Base-by-base conservation (phyloP, 2,113 vertebrate genomes). In the Seriola aureovittata region DNA sequence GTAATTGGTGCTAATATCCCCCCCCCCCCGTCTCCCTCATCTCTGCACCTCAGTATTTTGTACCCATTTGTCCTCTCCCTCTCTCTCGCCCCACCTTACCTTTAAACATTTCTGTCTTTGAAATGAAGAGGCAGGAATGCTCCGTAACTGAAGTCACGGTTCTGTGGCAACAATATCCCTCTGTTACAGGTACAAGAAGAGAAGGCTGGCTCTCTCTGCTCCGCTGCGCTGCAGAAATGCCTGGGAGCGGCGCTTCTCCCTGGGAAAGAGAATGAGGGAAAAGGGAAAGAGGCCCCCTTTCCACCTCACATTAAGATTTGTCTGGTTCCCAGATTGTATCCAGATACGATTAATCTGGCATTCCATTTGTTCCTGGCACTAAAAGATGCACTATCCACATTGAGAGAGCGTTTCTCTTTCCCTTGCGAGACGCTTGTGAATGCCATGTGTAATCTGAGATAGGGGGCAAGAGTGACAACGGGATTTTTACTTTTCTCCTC, bases 61-160 rank as follows among this genome's bases (percentile, higher is more conserved):
- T 67, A 42, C 75, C 76, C 29, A 3, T 82, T 85, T 48, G 69
- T 69, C 69, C 57, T 60, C 71, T 29, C 66, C 9, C 62, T 63
- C 55, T 64, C 82, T 48, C 74, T 83, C 57, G 11, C 63, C 50
- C 83, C 42, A 75, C 63, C 46, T 85, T 44, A 77, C 76, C 71
- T 87, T 84, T 86, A 44, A 82, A 65, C 42, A 12, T 84, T 72
- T 80, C 34, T 76, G 71, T 83, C 82, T 82, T 86, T 87, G 80
- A 88, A 91, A 89, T 71, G 81, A 85, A 89, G 74, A 81, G 74
- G 85, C 80, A 77, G 79, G 85, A 92, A 90, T 93, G 90, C 82
- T 73, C 60, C 52, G 78, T 75, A 82, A 90, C 82, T 48, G 46
- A 90, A 91, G 92, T 81, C 88, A 70, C 0, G 80, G 32, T 48